Conservation (phyloP, 2,113 vertebrate species). For the Ceuthmochares aereus region DNA sequence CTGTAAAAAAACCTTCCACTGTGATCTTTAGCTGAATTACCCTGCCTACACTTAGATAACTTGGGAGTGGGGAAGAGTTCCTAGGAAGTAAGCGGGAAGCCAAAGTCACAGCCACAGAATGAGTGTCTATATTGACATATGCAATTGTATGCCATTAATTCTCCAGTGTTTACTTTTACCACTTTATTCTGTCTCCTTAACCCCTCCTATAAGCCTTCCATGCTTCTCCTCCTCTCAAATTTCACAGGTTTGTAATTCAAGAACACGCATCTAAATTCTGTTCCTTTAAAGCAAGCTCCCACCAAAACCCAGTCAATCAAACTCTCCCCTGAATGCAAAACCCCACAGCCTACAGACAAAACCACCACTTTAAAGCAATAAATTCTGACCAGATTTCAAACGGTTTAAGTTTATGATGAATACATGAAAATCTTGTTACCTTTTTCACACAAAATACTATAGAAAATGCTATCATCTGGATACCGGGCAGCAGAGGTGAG, state of each 20-base stretch:
- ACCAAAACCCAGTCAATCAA: background rate
- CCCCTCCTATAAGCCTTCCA: background rate
- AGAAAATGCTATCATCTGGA: constrained; percentile 88
- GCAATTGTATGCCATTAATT: background rate
- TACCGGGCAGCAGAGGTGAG: constrained; percentile 89
- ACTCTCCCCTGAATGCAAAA: background rate
- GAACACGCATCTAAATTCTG: background rate
- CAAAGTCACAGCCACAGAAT: background rate
- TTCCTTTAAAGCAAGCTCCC: background rate
- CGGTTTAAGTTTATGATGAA: background rate
- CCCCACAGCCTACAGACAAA: background rate
- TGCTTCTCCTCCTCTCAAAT: background rate
- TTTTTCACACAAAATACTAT: constrained; percentile 93
- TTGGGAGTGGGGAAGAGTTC: accelerated
- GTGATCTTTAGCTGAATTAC: background rate
- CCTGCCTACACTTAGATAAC: background rate
- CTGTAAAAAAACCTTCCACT: background rate
- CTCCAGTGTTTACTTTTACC: background rate
- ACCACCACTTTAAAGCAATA: background rate
- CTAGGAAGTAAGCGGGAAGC: background rate
- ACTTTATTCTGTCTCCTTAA: background rate
- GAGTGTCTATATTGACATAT: accelerated
- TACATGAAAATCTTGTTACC: constrained; percentile 72
- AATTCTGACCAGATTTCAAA: background rate
- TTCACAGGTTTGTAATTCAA: background rate